Evolutionary conservation across 2,888 invertebrate species (phyloP).

Genomic region (Cheilosia urbana): DNA sequence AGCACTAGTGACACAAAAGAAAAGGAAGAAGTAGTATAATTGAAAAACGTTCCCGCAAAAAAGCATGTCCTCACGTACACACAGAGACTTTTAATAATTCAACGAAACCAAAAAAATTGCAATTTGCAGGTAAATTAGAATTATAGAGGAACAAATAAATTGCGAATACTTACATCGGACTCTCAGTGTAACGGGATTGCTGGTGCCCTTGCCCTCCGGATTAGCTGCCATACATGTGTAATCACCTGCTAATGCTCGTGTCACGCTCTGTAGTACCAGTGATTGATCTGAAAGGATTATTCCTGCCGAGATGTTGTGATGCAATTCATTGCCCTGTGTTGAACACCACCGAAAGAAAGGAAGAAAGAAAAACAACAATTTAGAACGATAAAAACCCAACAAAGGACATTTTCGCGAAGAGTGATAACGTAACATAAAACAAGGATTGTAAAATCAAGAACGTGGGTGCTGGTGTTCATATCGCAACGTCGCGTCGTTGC

Average conservation of each 20-base stretch:
- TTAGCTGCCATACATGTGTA: conserved; percentile 94
- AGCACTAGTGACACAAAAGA: conserved; percentile 35
- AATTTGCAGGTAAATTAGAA: neutral
- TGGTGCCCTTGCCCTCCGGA: conserved; percentile 91
- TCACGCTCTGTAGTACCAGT: conserved; percentile 93
- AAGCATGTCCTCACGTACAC: conserved; percentile 28
- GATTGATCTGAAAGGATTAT: conserved; percentile 94
- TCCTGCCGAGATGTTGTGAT: conserved; percentile 92
- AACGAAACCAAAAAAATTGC: conserved; percentile 43
- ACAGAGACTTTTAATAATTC: conserved; percentile 26
- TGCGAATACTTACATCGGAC: conserved; percentile 88
- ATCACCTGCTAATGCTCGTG: conserved; percentile 92
- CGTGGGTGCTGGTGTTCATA: conserved; percentile 5
- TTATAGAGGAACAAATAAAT: conserved; percentile 6
- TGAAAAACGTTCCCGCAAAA: conserved; percentile 51
- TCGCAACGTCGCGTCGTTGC: conserved; percentile 18
- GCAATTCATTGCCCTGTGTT: conserved; percentile 90
- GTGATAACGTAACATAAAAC: conserved; percentile 56
- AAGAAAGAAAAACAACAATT: conserved; percentile 22
- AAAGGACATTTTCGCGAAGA: conserved; percentile 52
- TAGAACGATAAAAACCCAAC: conserved; percentile 41
- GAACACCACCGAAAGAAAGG: neutral
- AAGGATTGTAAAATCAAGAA: conserved; percentile 38
- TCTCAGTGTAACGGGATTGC: conserved; percentile 88
- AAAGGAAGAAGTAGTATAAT: conserved; percentile 33